Evolutionary conservation across 2,113 vertebrate genomes (phyloP), one percentile per base, ranked within the genome.

Genomic region (Pteropus alecto): DNA sequence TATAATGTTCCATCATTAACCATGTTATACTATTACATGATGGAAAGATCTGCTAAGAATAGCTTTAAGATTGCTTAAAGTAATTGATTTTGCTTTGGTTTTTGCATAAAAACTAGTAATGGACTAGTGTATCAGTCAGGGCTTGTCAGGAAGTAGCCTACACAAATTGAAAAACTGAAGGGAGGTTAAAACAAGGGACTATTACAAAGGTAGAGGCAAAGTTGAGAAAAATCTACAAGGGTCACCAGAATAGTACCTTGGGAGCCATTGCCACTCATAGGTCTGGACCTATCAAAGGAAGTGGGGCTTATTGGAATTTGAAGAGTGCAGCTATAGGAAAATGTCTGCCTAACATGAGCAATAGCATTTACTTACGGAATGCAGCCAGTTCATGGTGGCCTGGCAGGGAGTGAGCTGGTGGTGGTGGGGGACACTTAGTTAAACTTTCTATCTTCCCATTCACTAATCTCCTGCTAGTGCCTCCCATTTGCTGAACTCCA

Each of bases 11-110:
- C 56, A 67, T 85, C 28, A 61, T 61, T 92, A 81, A 71, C 38
- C 5, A 71, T 78, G 33, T 73, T 83, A 28, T 0, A 46, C 43
- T 71, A 54, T 65, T n/a, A 58, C 21, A 28, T 76, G 71, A 41
- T 94, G 82, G 78, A 81, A 84, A 79, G 60, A n/a, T 41, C 30
- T 94, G 74, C 94, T 2, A 46, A 67, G 22, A 89, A 54, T 38
- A 70, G 7, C 38, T 90, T n/a, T 84, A 87, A 82, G 54, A 54
- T 90, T 81, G 41, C 16, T 76, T 60, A 58, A 56, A 78, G 38
- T 86, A 63, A 82, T 60, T 87, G 60, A 83, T 70, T 81, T 60
- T 86, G 68, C 76, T 86, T 86, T 96, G 87, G 38, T 78, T 61
- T 93, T 89, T 65, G 46, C 5, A 65, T 76, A 61, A 70, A 79